Evolutionary conservation across 2,113 vertebrate species (phyloP).

Genomic region (Dermatemys mawii): DNA sequence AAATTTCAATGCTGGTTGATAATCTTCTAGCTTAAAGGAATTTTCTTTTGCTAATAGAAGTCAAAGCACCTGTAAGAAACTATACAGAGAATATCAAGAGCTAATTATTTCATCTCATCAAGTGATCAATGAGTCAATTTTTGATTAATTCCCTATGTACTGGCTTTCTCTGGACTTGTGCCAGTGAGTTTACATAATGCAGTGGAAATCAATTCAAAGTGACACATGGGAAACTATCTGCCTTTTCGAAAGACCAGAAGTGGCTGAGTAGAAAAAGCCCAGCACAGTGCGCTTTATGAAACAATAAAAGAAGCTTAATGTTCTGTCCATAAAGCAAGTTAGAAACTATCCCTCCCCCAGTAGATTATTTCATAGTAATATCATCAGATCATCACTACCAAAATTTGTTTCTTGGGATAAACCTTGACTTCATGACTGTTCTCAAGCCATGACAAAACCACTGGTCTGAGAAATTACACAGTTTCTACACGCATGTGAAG

Average conservation of each 20-base stretch:
- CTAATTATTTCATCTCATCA: slow-evolving; percentile 72
- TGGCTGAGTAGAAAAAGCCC: neutral
- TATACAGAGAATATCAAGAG: slow-evolving; percentile 36
- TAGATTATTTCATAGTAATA: slow-evolving; percentile 6
- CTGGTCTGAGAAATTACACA: neutral
- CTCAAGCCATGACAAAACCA: slow-evolving; percentile 9
- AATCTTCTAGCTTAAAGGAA: neutral
- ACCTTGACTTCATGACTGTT: slow-evolving; percentile 19
- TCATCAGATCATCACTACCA: neutral
- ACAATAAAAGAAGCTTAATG: neutral
- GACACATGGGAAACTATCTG: slow-evolving; percentile 32
- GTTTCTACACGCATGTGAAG: neutral
- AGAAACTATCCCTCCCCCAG: neutral
- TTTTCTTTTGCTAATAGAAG: slow-evolving; percentile 2
- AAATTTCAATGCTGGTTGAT: neutral
- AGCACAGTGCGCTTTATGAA: neutral
- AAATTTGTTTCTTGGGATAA: slow-evolving; percentile 14
- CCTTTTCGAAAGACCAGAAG: slow-evolving; percentile 54
- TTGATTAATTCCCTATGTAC: slow-evolving; percentile 58
- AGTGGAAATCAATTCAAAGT: slow-evolving; percentile 75
- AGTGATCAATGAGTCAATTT: slow-evolving; percentile 59
- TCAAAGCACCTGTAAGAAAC: slow-evolving; percentile 17
- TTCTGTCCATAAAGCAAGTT: neutral
- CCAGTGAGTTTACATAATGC: slow-evolving; percentile 40
- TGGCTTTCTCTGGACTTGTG: slow-evolving; percentile 48